A percentile compares a stretch with the other conserved stretches of the same genome.
phyloP scores from a whole-genome alignment of 1,140 invertebrate genomes.

The Antheraea pernyi region DNA sequence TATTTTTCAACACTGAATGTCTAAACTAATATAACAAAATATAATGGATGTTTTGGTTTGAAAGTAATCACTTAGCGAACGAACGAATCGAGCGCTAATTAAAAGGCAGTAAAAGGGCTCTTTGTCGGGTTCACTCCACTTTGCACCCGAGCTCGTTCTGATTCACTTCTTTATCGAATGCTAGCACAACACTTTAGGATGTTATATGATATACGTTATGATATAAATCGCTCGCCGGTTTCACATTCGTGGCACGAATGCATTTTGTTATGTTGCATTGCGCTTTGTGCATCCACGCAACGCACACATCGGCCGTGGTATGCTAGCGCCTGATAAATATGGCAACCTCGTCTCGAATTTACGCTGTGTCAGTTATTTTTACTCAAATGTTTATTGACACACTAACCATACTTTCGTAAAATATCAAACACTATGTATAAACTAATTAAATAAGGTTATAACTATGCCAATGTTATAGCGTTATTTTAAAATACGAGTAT shows the following conservation, averaged over 20 bases:
- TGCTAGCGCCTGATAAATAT: background rate
- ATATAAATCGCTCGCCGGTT: background rate
- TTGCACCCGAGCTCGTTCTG: constrained; percentile 27
- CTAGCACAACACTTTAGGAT: constrained; percentile 9
- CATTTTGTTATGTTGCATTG: background rate
- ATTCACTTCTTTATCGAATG: constrained; percentile 22
- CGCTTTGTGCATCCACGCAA: background rate
- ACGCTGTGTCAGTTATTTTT: too few relatives aligned
- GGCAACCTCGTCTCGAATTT: background rate
- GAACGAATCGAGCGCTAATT: constrained; percentile 34
- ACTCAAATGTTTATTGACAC: too few relatives aligned
- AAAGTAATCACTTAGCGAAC: constrained; percentile 10
- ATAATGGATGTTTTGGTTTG: constrained; percentile 1
- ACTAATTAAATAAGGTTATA: too few relatives aligned
- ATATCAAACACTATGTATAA: too few relatives aligned
- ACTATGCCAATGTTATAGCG: too few relatives aligned
- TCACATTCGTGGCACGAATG: background rate
- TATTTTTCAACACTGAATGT: too few relatives aligned
- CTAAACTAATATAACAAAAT: background rate
- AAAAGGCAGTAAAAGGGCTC: constrained; percentile 29
- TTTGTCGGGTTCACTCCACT: constrained; percentile 38
- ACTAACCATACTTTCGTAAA: too few relatives aligned
- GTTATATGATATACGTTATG: constrained; percentile 14
- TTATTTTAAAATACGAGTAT: too few relatives aligned
- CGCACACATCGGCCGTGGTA: background rate